Conservation (phyloP, 2,113 vertebrate genomes). For the Gavia stellata region DNA sequence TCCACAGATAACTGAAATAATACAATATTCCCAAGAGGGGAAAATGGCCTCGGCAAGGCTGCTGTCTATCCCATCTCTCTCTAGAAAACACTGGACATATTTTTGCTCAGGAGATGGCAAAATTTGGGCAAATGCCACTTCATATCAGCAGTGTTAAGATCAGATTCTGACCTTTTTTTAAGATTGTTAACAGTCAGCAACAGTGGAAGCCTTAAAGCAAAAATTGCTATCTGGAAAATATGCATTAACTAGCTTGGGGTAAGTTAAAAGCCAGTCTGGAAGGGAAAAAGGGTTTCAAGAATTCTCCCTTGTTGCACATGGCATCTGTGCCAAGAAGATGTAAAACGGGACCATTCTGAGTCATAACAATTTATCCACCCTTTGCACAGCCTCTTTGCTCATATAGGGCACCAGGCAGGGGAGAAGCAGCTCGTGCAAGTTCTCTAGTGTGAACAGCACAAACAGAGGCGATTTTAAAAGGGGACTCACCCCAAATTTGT, state of each 20-base stretch:
- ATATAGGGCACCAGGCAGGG: not conserved
- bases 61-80: not conserved
- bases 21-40: not conserved
- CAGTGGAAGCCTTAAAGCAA: conserved; percentile 26
- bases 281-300: not conserved
- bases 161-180: conserved; percentile 19
- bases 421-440: not conserved
- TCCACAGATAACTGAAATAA: conserved; percentile 9
- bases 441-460: not conserved
- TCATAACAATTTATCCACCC: not conserved
- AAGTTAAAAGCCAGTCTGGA: conserved; percentile 4
- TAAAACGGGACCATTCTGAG: not conserved
- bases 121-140: conserved; percentile 42
- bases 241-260: not conserved
- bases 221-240: not conserved
- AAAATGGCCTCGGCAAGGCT: not conserved
- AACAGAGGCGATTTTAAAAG: not conserved
- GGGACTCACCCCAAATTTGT: not conserved
- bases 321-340: conserved; percentile 18
- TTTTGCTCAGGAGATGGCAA: conserved; percentile 43
- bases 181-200: conserved; percentile 36
- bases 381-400: not conserved
- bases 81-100: conserved; percentile 18
- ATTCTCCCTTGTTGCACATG: not conserved
- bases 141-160: conserved; percentile 16